Evolutionary conservation across 30 jellyfish, hydroid and myxozoan species (phyloP).

Genomic region (Euphysa ruthae): DNA sequence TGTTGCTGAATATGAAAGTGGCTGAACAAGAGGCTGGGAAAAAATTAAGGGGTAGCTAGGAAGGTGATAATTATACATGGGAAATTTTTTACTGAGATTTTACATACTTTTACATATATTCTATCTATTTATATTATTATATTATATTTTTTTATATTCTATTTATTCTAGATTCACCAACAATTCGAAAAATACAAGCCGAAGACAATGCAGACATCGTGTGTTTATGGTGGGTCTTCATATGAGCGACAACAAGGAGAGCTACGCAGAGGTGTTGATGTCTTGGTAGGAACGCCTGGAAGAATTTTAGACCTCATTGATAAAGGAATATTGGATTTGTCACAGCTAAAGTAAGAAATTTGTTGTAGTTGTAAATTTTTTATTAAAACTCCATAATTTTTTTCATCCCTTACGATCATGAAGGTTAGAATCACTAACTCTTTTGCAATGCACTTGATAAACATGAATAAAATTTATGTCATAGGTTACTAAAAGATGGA

Average conservation of each 20-base stretch:
- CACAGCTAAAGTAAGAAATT: slow-evolving; percentile 49
- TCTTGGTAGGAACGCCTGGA: slow-evolving; percentile 94
- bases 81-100: too few species aligned
- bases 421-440: too few species aligned
- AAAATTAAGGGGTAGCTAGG: too few species aligned
- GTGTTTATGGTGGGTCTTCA: slow-evolving; percentile 87
- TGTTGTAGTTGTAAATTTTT: not conserved
- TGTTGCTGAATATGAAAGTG: too few species aligned
- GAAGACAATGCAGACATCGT: slow-evolving; percentile 45
- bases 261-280: slow-evolving; percentile 67
- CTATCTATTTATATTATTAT: not conserved
- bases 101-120: too few species aligned
- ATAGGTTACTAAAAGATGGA: too few species aligned
- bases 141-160: not conserved
- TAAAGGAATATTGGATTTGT: slow-evolving; percentile 61
- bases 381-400: not conserved
- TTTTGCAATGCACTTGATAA: too few species aligned
- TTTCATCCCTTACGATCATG: not conserved
- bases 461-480: too few species aligned
- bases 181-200: slow-evolving; percentile 66
- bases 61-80: too few species aligned
- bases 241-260: slow-evolving; percentile 77
- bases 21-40: too few species aligned
- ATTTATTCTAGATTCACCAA: slow-evolving; percentile 36
- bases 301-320: slow-evolving; percentile 62